Evolutionary conservation across 2,797 vertebrate genomes (phyloP), one percentile per base, ranked within the genome.

Genomic region (Cossypha polioptera): DNA sequence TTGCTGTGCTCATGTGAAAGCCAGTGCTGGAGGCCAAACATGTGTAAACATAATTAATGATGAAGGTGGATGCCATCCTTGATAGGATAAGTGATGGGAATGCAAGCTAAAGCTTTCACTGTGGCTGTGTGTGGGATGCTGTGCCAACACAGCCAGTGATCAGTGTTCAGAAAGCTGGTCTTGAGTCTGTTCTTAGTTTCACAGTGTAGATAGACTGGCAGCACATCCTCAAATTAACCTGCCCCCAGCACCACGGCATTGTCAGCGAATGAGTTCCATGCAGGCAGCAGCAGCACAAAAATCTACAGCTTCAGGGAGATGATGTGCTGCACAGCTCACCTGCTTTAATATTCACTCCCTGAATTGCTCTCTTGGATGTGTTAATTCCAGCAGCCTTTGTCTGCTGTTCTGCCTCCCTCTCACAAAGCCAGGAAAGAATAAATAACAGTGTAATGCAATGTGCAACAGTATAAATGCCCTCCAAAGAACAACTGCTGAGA

Each of bases 401-500:
- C 91, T 95, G 89, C 79, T 80, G 47, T 35, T 95, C 72, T 85
- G 86, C 81, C 89, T 90, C 66, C 86, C 78, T 77, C 78, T 94
- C 73, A 86, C 84, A 92, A 81, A 88, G 66, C 66, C 53, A 58
- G 87, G 77, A 36, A 86, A 92, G 95, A 94, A 94, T 78, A 92
- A 96, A 95, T 90, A 94, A 88, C 73, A 50, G 54, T 38, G 92
- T 92, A 95, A 92, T 69, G 82, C 87, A 45, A 58, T 10, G 72
- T 84, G 76, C 7, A 24, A 81, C 89, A 86, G 76, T 50, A 92
- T 86, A 95, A 96, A 96, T 91, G 92, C 88, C 90, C 93, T 89
- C 88, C 69, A 83, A 95, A 96, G 94, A 96, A 89, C 96, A 45
- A 83, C 95, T 83, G 94, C 95, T 96, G 94, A 84, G 93, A 92